phyloP scores from a whole-genome alignment of 2,113 vertebrate genomes.

The Platanista minor region DNA sequence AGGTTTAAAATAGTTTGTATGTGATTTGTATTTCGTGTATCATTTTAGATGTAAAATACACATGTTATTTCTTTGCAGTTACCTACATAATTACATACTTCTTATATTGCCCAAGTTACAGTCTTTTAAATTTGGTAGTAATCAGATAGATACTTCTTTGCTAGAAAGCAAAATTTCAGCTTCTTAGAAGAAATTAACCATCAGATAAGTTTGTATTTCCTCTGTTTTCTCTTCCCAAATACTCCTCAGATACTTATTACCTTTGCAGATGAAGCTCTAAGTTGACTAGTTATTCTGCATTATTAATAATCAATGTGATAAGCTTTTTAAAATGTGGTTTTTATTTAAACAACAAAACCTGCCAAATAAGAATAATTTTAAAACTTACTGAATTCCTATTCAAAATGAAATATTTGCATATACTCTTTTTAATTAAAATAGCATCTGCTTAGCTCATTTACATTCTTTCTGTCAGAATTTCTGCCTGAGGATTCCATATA shows the following conservation, averaged over 20 bases:
- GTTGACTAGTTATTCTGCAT: neutral
- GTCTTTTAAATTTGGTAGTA: constrained; percentile 42
- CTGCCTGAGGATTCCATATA: constrained; percentile 75
- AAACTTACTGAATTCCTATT: constrained; percentile 33
- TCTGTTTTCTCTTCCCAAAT: neutral
- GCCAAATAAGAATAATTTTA: constrained; percentile 59
- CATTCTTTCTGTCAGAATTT: constrained; percentile 75
- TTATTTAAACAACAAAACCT: constrained; percentile 58
- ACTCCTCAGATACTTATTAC: constrained; percentile 19
- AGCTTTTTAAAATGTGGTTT: constrained; percentile 61
- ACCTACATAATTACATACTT: neutral
- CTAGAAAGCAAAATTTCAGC: neutral
- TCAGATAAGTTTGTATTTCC: constrained; percentile 11
- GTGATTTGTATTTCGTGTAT: neutral
- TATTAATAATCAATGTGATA: constrained; percentile 52
- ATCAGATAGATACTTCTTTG: constrained; percentile 47
- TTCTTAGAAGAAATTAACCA: constrained; percentile 6
- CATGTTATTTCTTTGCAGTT: neutral
- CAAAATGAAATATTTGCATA: constrained; percentile 29
- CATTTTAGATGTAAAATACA: neutral
- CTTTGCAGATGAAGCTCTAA: constrained; percentile 17
- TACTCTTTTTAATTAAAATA: constrained; percentile 72
- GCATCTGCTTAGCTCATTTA: constrained; percentile 67
- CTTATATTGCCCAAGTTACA: constrained; percentile 22
- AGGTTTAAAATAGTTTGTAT: constrained; percentile 16